phyloP scores from a whole-genome alignment of 2,797 vertebrate species.

The Nannoperca obscura region DNA sequence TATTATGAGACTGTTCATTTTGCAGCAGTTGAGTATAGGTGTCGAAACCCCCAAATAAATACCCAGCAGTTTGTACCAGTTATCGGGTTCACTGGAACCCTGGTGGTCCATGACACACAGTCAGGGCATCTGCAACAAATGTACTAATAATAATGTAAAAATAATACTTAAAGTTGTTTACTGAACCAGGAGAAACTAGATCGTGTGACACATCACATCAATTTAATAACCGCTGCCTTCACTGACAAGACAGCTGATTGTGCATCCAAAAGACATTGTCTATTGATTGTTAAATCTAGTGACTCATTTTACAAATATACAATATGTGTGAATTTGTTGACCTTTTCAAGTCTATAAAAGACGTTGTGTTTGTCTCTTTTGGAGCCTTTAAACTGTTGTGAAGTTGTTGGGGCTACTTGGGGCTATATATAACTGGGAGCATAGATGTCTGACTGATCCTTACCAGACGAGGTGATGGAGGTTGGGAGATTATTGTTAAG shows the following conservation, averaged over 20 bases:
- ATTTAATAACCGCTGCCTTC: not conserved
- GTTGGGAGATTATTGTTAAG: slow-evolving; percentile 37
- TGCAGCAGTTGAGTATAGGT: not conserved
- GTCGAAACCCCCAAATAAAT: not conserved
- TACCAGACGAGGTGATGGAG: slow-evolving; percentile 12
- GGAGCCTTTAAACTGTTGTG: not conserved
- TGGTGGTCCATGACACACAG: not conserved
- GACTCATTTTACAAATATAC: not conserved
- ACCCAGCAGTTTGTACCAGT: not conserved
- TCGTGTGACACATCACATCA: not conserved
- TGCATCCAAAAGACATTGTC: not conserved
- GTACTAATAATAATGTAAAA: not conserved
- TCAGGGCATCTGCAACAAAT: not conserved
- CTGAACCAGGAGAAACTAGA: not conserved
- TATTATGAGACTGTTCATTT: not conserved
- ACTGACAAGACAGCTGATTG: not conserved
- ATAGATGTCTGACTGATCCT: slow-evolving; percentile 8
- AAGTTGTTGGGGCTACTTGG: slow-evolving; percentile 1
- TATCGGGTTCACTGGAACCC: not conserved
- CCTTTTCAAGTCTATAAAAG: not conserved
- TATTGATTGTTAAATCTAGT: not conserved
- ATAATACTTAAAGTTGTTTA: not conserved
- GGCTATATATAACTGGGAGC: not conserved
- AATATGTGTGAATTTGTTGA: not conserved
- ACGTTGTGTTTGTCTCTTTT: not conserved